phyloP scores from a whole-genome alignment of 2,888 invertebrate species.

The Amphipoea oculea region DNA sequence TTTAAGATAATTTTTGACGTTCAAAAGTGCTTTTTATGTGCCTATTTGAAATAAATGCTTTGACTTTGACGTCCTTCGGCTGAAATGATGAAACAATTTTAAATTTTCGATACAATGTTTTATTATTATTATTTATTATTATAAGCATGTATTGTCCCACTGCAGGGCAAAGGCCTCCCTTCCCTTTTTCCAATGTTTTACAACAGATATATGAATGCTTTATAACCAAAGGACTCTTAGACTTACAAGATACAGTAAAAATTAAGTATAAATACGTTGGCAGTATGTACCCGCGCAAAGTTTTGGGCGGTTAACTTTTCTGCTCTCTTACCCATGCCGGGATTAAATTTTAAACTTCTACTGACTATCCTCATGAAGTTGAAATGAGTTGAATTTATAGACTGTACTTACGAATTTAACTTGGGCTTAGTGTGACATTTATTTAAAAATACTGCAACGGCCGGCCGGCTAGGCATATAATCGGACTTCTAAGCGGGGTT shows the following conservation, averaged over 20 bases:
- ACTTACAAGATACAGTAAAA: conserved; percentile 56
- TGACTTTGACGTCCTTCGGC: too few species aligned
- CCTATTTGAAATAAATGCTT: too few species aligned
- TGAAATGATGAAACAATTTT: not conserved
- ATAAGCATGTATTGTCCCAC: too few species aligned
- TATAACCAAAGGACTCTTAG: conserved; percentile 8
- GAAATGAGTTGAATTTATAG: conserved; percentile 84
- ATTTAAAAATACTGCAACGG: conserved; percentile 45
- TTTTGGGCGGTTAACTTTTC: conserved; percentile 86
- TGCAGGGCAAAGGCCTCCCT: too few species aligned
- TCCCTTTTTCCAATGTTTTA: too few species aligned
- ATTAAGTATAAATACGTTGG: conserved; percentile 66
- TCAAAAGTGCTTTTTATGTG: too few species aligned
- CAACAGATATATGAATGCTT: conserved; percentile 6
- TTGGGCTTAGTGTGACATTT: conserved; percentile 64
- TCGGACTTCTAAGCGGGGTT: conserved; percentile 32
- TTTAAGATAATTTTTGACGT: too few species aligned
- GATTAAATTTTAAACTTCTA: conserved; percentile 87
- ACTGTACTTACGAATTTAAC: conserved; percentile 75
- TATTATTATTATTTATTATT: too few species aligned
- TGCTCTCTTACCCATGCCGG: conserved; percentile 82
- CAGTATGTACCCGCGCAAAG: conserved; percentile 70
- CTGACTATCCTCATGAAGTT: conserved; percentile 85
- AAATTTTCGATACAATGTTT: not conserved
- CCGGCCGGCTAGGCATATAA: conserved; percentile 20